Evolutionary conservation across 1,140 invertebrate species (phyloP).

Genomic region (Ectropis grisescens): DNA sequence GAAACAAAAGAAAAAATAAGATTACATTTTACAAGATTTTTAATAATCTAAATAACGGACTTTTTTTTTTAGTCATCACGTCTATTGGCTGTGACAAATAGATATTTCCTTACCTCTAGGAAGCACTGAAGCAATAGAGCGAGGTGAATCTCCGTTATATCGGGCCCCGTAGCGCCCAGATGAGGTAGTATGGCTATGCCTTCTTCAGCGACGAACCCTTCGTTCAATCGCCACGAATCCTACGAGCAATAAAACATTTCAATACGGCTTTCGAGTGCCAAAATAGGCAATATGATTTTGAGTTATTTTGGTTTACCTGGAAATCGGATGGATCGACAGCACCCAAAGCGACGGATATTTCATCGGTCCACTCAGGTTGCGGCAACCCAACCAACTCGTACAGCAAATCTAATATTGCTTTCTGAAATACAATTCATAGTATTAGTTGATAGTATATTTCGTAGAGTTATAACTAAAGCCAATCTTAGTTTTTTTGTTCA

Average conservation of each 20-base stretch:
- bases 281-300: no score
- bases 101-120: constrained; percentile 79
- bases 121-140: constrained; percentile 91
- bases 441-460: neutral
- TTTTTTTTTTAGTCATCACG: no score
- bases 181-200: constrained; percentile 86
- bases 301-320: no score
- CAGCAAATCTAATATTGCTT: constrained; percentile 90
- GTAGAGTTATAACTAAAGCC: constrained; percentile 1
- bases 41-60: no score
- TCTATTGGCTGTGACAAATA: no score
- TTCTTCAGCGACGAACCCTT: constrained; percentile 94
- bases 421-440: constrained; percentile 72
- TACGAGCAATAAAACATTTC: no score
- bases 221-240: constrained; percentile 88
- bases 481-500: no score
- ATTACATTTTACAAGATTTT: no score
- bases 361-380: constrained; percentile 92
- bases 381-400: constrained; percentile 90
- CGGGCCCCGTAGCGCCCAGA: constrained; percentile 85
- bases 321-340: constrained; percentile 88
- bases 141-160: constrained; percentile 91
- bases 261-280: no score
- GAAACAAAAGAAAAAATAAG: no score
- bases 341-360: constrained; percentile 87